phyloP scores from a whole-genome alignment of 2,888 invertebrate genomes.

The Phrixothrix hirtus region DNA sequence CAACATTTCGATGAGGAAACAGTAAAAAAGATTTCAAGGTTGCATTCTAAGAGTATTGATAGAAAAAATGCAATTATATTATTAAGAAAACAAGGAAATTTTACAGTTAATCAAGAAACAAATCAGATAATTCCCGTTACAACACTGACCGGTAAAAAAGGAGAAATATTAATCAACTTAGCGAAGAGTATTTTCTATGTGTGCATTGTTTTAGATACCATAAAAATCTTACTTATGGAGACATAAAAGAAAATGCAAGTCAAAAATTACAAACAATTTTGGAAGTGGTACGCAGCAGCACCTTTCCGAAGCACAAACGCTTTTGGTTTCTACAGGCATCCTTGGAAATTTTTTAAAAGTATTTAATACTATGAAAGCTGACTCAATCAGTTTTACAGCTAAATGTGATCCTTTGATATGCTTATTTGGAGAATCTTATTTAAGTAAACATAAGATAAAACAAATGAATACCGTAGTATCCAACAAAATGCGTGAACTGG shows the following conservation, averaged over 20 bases:
- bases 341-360: constrained; percentile 17
- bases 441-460: constrained; percentile 16
- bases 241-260: constrained; percentile 14
- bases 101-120: constrained; percentile 6
- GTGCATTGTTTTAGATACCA: constrained; percentile 11
- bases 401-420: constrained; percentile 18
- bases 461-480: constrained; percentile 16
- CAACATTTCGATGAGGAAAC: constrained; percentile 12
- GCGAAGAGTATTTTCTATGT: constrained; percentile 7
- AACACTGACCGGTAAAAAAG: neutral
- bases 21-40: constrained; percentile 4
- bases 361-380: constrained; percentile 14
- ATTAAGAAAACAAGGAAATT: constrained; percentile 16
- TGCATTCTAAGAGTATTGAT: constrained; percentile 7
- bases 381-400: constrained; percentile 14
- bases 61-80: constrained; percentile 6
- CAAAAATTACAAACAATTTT: neutral
- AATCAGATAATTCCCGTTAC: constrained; percentile 4
- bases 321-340: constrained; percentile 10
- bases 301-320: constrained; percentile 16
- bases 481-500: constrained; percentile 21
- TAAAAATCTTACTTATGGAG: constrained; percentile 21
- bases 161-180: neutral
- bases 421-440: constrained; percentile 13
- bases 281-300: neutral